A percentile compares a stretch with the other conserved stretches of the same genome.
Conservation (phyloP, 2,888 invertebrate species). For the Eupithecia insigniata region DNA sequence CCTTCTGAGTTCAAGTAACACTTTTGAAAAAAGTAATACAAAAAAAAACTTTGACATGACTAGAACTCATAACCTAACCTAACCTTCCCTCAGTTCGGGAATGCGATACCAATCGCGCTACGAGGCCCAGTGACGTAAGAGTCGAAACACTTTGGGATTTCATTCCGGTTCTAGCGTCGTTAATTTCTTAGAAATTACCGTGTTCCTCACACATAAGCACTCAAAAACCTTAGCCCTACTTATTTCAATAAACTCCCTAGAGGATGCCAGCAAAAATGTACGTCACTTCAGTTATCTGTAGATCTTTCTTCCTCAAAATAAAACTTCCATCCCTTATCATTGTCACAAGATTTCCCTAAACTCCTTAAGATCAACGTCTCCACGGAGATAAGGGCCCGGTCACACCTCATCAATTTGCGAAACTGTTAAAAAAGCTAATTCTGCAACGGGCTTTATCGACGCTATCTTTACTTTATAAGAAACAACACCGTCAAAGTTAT, state of each 20-base stretch:
- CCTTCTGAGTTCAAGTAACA: too few species aligned
- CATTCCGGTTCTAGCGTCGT: too few species aligned
- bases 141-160: too few species aligned
- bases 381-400: slow-evolving; percentile 46
- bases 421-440: slow-evolving; percentile 59
- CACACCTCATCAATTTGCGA: slow-evolving; percentile 60
- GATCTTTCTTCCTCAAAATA: slow-evolving; percentile 17
- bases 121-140: too few species aligned
- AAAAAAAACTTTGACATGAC: too few species aligned
- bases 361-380: slow-evolving; percentile 43
- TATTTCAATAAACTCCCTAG: neutral
- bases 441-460: slow-evolving; percentile 48
- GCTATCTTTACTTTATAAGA: slow-evolving; percentile 44
- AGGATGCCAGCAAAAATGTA: neutral
- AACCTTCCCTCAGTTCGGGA: too few species aligned
- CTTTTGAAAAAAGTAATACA: too few species aligned
- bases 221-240: too few species aligned
- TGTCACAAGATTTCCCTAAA: slow-evolving; percentile 40
- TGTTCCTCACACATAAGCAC: too few species aligned
- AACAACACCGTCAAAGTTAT: slow-evolving; percentile 43
- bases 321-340: slow-evolving; percentile 28
- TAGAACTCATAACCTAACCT: too few species aligned
- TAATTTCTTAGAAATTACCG: too few species aligned
- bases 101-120: too few species aligned
- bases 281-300: neutral